These are phyloP conservation scores for Macaca fascicularis DNA, from an alignment of 2,113 vertebrate species.

Conservation along the genomic window DNA sequence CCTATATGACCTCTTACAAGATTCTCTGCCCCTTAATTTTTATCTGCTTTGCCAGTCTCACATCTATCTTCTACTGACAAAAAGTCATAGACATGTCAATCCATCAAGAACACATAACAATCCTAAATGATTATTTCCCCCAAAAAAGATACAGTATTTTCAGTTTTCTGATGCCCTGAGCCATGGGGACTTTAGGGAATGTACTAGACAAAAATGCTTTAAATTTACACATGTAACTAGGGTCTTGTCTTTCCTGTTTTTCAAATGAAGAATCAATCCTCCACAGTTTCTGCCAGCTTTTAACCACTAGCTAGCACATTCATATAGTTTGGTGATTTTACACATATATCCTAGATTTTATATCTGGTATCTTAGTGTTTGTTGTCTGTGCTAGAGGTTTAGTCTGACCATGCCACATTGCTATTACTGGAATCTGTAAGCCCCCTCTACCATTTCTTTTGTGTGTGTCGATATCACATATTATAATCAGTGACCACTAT, in stretches of 20 bases:
- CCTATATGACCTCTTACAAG: background rate
- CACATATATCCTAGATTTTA: background rate
- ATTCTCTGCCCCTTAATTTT: background rate
- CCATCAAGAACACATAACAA: too few species aligned
- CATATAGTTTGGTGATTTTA: background rate
- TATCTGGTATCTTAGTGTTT: background rate
- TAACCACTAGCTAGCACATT: background rate
- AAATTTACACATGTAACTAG: background rate
- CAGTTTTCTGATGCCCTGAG: background rate
- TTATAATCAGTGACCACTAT: background rate
- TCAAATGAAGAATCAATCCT: background rate
- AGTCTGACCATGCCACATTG: background rate
- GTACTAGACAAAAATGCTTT: background rate
- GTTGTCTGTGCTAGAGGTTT: background rate
- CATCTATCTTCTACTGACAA: background rate
- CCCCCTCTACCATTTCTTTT: too few species aligned
- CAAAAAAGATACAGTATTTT: background rate
- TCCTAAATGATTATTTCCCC: too few species aligned
- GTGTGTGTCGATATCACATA: background rate
- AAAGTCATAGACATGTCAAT: background rate
- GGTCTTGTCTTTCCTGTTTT: background rate
- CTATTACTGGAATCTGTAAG: background rate
- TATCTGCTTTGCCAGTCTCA: background rate
- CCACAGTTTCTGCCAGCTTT: background rate
- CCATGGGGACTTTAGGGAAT: background rate